Base-by-base conservation (phyloP, 1,140 invertebrate genomes). In the Araneus ventricosus region DNA sequence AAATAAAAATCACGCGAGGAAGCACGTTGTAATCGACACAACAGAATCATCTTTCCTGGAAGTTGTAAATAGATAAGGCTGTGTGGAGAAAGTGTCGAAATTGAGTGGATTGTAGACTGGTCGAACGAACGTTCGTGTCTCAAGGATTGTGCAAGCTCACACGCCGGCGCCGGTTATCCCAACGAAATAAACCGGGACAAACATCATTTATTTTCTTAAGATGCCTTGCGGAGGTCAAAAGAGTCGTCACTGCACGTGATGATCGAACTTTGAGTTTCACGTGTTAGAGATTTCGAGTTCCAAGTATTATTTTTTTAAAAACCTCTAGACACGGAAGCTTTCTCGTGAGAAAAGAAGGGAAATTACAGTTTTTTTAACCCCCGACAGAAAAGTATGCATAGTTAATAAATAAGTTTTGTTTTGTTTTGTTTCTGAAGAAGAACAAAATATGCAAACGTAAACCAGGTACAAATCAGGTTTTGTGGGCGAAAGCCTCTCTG, bases 151-250 rank as follows among this genome's bases (percentile, higher is more conserved):
- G 27, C 63, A 67, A 67, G n/a, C 4, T 27, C 10, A 27, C 63
- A 67, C 10, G 63, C 10, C 10, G 63, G 63, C 63, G 63, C 63
- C 63, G 14, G 27, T 8, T 67, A 30, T 67, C 7, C 14, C 24
- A 7, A n/a, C 27, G 1, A 67, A 67, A 67, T 67, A 67, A 67
- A 67, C 7, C 27, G 27, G 63, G 63, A 27, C 63, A 67, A 67
- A 30, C n/a, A n/a, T 67, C 14, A 30, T 27, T 10, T n/a, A 8
- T n/a, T 67, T 67, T 67, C 63, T 67, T 8, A 67, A 67, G 63
- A 67, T 67, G 63, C 27, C 63, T 67, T n/a, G 27, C 24, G 63
- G 27, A 67, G 63, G 63, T 67, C 63, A 67, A 67, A 67, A 67
- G 63, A 67, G 45, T 52, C 45, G 8, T 52, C 63, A n/a, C 63